phyloP scores from a whole-genome alignment of 2,888 invertebrate species.

The Cheilosia variabilis region DNA sequence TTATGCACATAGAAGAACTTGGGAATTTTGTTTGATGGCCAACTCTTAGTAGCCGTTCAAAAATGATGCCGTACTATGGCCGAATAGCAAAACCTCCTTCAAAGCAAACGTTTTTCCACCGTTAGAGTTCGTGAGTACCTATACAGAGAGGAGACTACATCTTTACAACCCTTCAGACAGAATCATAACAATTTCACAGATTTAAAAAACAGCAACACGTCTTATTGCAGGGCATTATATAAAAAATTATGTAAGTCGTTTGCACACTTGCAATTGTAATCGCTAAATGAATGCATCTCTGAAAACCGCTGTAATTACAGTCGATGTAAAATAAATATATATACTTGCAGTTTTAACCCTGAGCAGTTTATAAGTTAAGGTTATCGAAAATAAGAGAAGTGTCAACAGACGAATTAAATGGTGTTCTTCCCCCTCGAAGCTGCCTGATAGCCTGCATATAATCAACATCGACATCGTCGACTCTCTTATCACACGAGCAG shows the following conservation, averaged over 20 bases:
- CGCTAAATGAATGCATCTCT: background rate
- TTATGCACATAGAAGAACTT: no score
- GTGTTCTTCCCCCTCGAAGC: background rate
- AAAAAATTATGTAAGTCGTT: constrained; percentile 6
- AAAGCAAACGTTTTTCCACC: no score
- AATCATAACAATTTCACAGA: no score
- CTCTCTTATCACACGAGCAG: background rate
- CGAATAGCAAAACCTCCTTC: no score
- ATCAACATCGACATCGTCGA: background rate
- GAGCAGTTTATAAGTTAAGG: constrained; percentile 47
- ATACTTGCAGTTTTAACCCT: constrained; percentile 36
- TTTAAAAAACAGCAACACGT: no score
- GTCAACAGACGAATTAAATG: constrained; percentile 55
- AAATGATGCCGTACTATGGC: no score
- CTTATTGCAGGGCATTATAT: background rate
- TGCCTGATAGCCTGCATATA: background rate
- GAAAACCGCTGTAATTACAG: background rate
- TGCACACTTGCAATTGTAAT: background rate
- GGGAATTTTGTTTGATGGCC: no score
- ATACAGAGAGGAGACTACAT: no score
- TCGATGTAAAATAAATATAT: background rate
- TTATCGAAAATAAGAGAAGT: constrained; percentile 45
- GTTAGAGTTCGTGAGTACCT: no score
- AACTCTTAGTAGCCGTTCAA: no score
- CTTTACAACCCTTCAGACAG: no score